These are phyloP conservation scores for Elysia chlorotica DNA, from an alignment of 1,140 invertebrate genomes.

Conservation along the genomic window DNA sequence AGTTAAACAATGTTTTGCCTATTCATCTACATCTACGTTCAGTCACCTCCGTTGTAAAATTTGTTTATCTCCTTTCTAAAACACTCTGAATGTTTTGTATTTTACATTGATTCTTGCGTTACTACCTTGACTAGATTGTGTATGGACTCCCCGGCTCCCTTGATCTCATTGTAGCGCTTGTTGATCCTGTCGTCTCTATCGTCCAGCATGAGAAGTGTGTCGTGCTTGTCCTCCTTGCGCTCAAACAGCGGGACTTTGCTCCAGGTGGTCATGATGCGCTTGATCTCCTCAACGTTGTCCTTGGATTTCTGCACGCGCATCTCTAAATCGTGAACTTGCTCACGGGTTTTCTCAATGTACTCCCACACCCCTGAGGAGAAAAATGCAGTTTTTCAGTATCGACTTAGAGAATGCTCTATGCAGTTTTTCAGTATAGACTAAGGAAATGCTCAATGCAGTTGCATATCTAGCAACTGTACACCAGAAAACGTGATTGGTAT, in stretches of 20 bases:
- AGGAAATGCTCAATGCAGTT: too few species aligned
- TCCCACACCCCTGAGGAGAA: conserved; percentile 71
- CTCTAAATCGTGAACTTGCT: conserved; percentile 79
- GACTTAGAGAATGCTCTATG: too few species aligned
- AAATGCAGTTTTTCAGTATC: too few species aligned
- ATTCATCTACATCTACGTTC: too few species aligned
- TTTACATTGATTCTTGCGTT: too few species aligned
- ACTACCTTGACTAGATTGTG: conserved; percentile 71
- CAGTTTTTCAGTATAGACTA: too few species aligned
- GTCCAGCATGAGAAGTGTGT: conserved; percentile 81
- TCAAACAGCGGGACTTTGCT: conserved; percentile 80
- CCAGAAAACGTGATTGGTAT: too few species aligned
- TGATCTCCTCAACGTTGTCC: conserved; percentile 81
- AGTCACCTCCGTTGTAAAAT: too few species aligned
- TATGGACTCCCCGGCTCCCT: conserved; percentile 74
- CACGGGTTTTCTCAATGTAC: conserved; percentile 79
- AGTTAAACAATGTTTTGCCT: too few species aligned
- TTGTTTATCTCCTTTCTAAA: too few species aligned
- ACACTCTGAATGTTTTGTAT: too few species aligned
- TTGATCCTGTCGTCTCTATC: conserved; percentile 76
- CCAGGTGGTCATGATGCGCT: conserved; percentile 79
- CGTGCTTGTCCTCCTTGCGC: conserved; percentile 79
- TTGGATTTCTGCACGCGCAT: conserved; percentile 81
- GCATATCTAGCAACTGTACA: too few species aligned
- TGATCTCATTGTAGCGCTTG: conserved; percentile 78